Percentiles rank a stretch among this genome's conserved stretches.
phyloP scores from a whole-genome alignment of 2,797 vertebrate species.

The Crypturellus tataupa region DNA sequence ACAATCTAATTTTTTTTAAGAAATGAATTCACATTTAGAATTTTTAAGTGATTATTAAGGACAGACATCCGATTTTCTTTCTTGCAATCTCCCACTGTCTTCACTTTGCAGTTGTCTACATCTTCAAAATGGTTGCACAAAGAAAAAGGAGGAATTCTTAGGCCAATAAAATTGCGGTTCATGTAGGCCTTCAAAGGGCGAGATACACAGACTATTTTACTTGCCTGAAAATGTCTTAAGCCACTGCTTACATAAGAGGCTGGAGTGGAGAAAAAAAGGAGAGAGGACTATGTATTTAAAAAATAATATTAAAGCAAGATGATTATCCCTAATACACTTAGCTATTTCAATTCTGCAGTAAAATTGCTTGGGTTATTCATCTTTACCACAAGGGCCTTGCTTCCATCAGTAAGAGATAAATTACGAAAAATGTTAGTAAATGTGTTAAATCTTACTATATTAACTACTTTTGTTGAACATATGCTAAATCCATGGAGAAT shows the following conservation, averaged over 20 bases:
- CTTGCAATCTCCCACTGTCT: background rate
- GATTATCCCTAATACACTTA: background rate
- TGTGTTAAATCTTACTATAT: background rate
- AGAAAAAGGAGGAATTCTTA: background rate
- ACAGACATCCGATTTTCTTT: background rate
- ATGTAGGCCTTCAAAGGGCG: background rate
- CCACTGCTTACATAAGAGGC: background rate
- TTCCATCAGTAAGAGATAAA: background rate
- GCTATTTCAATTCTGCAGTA: background rate
- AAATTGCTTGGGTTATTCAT: background rate
- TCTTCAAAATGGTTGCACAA: background rate
- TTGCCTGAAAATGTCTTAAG: constrained; percentile 3
- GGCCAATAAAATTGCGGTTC: background rate
- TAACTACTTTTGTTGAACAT: background rate
- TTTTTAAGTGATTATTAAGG: background rate
- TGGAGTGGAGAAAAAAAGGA: background rate
- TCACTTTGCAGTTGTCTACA: background rate
- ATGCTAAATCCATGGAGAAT: background rate
- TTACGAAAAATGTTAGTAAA: background rate
- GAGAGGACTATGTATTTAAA: background rate
- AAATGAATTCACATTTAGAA: background rate
- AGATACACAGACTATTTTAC: background rate
- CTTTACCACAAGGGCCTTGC: background rate
- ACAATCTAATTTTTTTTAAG: background rate
- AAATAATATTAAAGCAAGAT: background rate